Evolutionary conservation across 2,113 vertebrate species (phyloP).

Genomic region (Geococcyx californianus): DNA sequence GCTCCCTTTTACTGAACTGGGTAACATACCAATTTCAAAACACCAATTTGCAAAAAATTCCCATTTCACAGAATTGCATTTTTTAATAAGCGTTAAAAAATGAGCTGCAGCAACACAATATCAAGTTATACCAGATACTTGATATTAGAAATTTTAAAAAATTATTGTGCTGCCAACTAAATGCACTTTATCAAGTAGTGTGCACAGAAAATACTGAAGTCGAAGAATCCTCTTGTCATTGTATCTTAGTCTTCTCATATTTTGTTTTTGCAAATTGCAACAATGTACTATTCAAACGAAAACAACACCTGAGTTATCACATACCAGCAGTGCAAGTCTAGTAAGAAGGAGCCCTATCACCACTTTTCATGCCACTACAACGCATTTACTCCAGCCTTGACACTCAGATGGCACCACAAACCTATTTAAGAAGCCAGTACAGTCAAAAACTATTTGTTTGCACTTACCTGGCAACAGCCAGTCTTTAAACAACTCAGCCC

Average conservation of each 20-base stretch:
- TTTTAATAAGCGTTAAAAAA: neutral
- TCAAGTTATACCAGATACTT: neutral
- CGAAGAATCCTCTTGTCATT: neutral
- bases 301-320: accelerated
- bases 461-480: neutral
- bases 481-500: neutral
- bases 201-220: neutral
- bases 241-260: neutral
- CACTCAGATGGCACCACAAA: neutral
- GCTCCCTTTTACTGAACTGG: neutral
- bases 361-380: neutral
- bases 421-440: neutral
- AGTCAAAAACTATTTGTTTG: neutral
- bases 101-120: neutral
- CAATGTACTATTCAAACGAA: neutral
- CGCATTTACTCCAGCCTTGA: neutral
- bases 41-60: neutral
- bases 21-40: neutral
- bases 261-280: neutral
- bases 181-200: accelerated
- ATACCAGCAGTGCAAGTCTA: neutral
- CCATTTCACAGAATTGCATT: neutral
- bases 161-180: neutral
- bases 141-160: neutral
- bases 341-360: neutral